Evolutionary conservation across 2,888 invertebrate genomes (phyloP), one percentile per base, ranked within the genome.

Genomic region (Leucania comma): DNA sequence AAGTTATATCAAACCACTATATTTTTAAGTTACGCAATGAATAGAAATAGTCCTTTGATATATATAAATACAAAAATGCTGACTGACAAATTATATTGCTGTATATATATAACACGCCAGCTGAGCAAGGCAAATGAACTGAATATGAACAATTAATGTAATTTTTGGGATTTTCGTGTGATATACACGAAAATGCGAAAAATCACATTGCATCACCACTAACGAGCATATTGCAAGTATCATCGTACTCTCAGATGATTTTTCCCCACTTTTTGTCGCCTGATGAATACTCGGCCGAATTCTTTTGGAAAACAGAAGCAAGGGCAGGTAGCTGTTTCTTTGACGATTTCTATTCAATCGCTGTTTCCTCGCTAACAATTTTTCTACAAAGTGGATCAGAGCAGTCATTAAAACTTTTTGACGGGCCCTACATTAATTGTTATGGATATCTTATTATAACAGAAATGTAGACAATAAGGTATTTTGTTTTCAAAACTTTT

Each of bases 371-470:
- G 81, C 79, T 56, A 54, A 68, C 51, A 68, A 20, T 86, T 81
- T 80, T 80, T 82, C 82, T 78, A 80, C 86, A 89, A 92, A 93
- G 88, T 90, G 87, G 88, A 90, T 89, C 68, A 61, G 80, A 79
- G 82, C 90, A 90, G 89, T 92, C 93, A 92, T 95, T 95, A 94
- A 93, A 95, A 94, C 90, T 94, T 95, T 91, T 91, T 90, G 92
- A 93, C 89, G 91, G 89, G 89, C 84, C 88, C 77, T 82, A 87
- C 86, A 93, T 90, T 93, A 92, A 93, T 93, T 93, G 92, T 91
- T 89, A 90, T 86, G 88, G 92, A 91, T 91, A 91, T 92, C 92
- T 93, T 89, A 92, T 92, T 91, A 92, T 87, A 87, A 86, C 86
- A 86, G 84, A 71, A 76, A 74, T 60, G 67, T 72, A 87, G 84